A percentile compares a stretch with the other conserved stretches of the same genome.
These are phyloP conservation scores for Nesidiocoris tenuis DNA, from an alignment of 2,888 invertebrate species.

Conservation along the genomic window DNA sequence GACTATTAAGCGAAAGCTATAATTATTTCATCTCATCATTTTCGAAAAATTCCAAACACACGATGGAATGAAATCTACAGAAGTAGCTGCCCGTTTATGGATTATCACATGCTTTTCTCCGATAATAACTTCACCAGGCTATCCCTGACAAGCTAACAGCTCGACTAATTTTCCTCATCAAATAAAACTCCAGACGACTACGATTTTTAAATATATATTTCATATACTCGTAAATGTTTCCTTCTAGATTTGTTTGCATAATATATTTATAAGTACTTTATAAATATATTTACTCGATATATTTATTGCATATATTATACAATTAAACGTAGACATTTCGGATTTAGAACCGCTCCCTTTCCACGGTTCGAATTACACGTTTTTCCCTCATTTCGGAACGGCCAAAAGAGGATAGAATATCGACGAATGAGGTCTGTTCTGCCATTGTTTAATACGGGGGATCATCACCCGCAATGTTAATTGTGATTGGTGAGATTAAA, in stretches of 20 bases:
- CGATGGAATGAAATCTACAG: conserved; percentile 33
- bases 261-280: conserved; percentile 38
- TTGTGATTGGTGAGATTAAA: not conserved
- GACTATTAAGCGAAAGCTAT: conserved; percentile 16
- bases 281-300: conserved; percentile 27
- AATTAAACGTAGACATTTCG: conserved; percentile 16
- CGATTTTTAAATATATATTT: conserved; percentile 26
- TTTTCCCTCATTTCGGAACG: not conserved
- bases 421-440: not conserved
- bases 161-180: conserved; percentile 1
- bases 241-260: not conserved
- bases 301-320: conserved; percentile 28
- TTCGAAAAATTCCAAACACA: conserved; percentile 9
- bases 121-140: conserved; percentile 14
- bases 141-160: conserved; percentile 33
- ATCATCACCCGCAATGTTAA: not conserved
- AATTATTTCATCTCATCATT: not conserved
- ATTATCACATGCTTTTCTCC: conserved; percentile 29
- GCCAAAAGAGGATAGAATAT: no score
- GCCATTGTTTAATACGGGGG: not conserved
- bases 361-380: not conserved
- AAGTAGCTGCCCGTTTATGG: conserved; percentile 11
- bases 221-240: conserved; percentile 1
- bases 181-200: conserved; percentile 14
- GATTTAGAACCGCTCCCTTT: conserved; percentile 18